phyloP scores from a whole-genome alignment of 2,888 invertebrate genomes.

The Perithous albicinctus region DNA sequence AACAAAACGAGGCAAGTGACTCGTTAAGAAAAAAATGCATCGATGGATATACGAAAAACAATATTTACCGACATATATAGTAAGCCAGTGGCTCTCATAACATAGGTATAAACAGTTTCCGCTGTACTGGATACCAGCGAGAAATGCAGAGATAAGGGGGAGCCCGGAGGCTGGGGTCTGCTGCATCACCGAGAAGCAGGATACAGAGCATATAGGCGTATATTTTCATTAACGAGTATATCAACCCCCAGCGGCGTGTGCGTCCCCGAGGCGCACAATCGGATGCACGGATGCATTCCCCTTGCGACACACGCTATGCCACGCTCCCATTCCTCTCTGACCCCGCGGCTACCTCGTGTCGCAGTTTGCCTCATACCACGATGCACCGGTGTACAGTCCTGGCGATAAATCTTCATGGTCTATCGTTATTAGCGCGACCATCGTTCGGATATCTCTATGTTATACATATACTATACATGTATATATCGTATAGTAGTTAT shows the following conservation, averaged over 20 bases:
- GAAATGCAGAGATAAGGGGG: conserved; percentile 16
- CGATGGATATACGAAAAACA: conserved; percentile 37
- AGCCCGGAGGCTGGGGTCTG: conserved; percentile 25
- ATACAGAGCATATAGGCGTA: conserved; percentile 63
- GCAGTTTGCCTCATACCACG: conserved; percentile 40
- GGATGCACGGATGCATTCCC: conserved; percentile 66
- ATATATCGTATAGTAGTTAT: not conserved
- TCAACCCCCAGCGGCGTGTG: conserved; percentile 67
- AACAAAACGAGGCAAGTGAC: not conserved
- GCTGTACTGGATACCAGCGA: not conserved
- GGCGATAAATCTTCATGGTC: conserved; percentile 45
- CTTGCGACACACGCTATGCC: conserved; percentile 69
- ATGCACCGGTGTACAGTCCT: conserved; percentile 32
- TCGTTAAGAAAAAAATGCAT: not conserved
- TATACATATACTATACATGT: too few species aligned
- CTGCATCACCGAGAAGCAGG: conserved; percentile 16
- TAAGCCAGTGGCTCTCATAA: conserved; percentile 24
- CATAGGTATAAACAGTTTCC: conserved; percentile 14
- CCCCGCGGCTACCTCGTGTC: not conserved
- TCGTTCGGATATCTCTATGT: conserved; percentile 33
- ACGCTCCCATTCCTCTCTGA: conserved; percentile 42
- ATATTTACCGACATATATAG: conserved; percentile 48
- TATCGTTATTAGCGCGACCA: conserved; percentile 50
- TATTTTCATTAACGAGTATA: conserved; percentile 75
- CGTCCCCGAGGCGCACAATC: conserved; percentile 67